phyloP scores from a whole-genome alignment of 2,797 vertebrate species.

The Balearica regulorum region DNA sequence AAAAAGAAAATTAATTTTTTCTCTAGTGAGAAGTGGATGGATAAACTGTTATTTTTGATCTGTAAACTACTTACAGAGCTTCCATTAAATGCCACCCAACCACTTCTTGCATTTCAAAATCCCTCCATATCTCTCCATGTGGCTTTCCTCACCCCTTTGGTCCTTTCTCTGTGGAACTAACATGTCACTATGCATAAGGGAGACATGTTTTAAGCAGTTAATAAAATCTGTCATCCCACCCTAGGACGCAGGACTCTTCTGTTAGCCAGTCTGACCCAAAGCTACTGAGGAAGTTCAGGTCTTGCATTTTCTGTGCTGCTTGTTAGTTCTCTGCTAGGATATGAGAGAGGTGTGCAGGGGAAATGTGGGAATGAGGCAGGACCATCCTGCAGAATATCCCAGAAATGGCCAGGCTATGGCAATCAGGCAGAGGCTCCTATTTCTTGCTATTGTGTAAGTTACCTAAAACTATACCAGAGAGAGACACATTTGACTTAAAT shows the following conservation, averaged over 20 bases:
- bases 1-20: background rate
- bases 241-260: background rate
- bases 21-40: background rate
- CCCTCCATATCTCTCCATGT: background rate
- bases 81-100: background rate
- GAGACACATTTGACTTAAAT: background rate
- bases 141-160: background rate
- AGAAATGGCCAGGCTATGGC: background rate
- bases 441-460: background rate
- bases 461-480: background rate
- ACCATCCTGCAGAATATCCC: constrained; percentile 33
- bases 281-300: background rate
- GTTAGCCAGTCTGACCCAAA: background rate
- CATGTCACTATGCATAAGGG: background rate
- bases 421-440: background rate
- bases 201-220: background rate
- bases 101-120: background rate
- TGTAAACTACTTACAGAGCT: background rate
- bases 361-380: background rate
- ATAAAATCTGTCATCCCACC: background rate
- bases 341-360: background rate
- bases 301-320: background rate
- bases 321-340: background rate
- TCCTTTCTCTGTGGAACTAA: background rate
- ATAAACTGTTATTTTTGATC: background rate